Evolutionary conservation across 2,797 vertebrate genomes (phyloP).

Genomic region (Orientallactaga sibirica): DNA sequence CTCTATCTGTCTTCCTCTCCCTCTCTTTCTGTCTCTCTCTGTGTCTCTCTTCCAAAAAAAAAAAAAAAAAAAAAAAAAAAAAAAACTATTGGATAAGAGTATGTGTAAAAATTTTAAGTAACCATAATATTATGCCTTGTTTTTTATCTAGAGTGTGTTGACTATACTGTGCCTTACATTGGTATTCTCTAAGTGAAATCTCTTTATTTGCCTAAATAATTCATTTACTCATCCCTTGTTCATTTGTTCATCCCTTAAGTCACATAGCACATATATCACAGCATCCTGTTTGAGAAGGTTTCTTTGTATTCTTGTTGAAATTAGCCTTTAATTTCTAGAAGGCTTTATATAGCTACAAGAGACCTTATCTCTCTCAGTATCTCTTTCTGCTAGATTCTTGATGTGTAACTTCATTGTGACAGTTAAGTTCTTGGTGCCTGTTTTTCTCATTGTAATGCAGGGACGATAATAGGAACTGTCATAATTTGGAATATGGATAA

Average conservation of each 20-base stretch:
- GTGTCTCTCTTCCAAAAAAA: no score
- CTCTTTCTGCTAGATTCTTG: not conserved
- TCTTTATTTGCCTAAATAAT: not conserved
- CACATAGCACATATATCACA: no score
- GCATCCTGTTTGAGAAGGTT: not conserved
- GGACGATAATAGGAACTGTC: not conserved
- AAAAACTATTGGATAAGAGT: not conserved
- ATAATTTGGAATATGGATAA: not conserved
- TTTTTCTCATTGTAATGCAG: not conserved
- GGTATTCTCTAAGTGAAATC: not conserved
- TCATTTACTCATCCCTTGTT: not conserved
- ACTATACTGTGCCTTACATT: not conserved
- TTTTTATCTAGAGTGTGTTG: not conserved
- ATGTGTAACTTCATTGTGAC: not conserved
- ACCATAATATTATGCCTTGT: not conserved
- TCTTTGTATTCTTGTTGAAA: not conserved
- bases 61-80: not conserved
- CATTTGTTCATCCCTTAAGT: not conserved
- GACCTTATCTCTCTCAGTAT: not conserved
- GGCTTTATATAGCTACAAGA: not conserved
- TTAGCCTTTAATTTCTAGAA: not conserved
- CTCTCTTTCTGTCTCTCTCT: no score
- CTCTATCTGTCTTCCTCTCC: no score
- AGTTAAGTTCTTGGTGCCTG: not conserved
- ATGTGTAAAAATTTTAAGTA: slow-evolving; percentile 10